Evolutionary conservation across 2,888 invertebrate species (phyloP), one percentile per base, ranked within the genome.

Genomic region (Agrochola litura): DNA sequence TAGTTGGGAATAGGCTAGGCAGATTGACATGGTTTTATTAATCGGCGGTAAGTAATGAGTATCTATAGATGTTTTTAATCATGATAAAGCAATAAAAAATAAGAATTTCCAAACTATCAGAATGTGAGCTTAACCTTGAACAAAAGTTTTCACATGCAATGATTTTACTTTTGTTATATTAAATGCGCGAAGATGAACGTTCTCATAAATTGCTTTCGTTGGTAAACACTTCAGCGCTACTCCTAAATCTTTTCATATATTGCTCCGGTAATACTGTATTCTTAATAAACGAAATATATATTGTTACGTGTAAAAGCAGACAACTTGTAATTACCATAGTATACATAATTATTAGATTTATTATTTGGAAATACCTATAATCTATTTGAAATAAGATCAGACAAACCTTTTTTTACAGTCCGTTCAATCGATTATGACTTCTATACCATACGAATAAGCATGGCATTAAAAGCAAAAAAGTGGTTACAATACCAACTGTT

Each of bases 181-280:
- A 16, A 64, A 64, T n/a, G n/a, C n/a, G 5, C 3, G 25, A 54
- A 69, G 73, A 73, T 73, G 37, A 64, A 76, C 46, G 43, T 76
- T 46, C 37, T 25, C 30, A 56, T 46, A 56, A 56, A 76, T 76
- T 37, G 3, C 30, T 46, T 43, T 30, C 22, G 10, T 64, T 56
- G 37, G n/a, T 76, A 76, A 76, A 75, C 43, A 74, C 30, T 54
- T 75, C 54, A 25, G 8, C 14, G 25, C 22, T 46, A n/a, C 63
- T 22, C 63, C 4, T 56, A 46, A 76, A 54, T 76, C 63, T 54
- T 37, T 37, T 64, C 22, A 46, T 65, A 61, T 22, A 64, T 76
- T 63, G 19, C 37, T 37, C 2, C 25, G 25, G 37, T 75, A 73
- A 49, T 74, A 74, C 52, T 49, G 19, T 73, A 37, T 60, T 73